Evolutionary conservation across 2,888 invertebrate genomes (phyloP).

Genomic region (Pristionchus mayeri): DNA sequence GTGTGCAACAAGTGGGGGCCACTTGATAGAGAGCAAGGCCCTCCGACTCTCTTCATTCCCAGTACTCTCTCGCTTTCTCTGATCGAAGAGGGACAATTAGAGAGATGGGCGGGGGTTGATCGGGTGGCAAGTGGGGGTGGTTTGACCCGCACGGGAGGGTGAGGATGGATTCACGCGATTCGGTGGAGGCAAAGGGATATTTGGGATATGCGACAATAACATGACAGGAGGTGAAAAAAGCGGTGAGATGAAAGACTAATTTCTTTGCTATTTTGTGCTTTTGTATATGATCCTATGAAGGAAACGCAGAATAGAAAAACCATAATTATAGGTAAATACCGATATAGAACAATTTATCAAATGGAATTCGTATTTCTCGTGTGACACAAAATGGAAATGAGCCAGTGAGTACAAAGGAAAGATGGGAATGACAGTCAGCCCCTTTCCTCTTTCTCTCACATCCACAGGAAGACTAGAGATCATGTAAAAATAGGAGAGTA

Average conservation of each 20-base stretch:
- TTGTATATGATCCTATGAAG: too few species aligned
- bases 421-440: background rate
- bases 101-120: background rate
- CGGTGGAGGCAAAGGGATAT: too few species aligned
- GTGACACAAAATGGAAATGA: constrained; percentile 6
- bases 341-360: too few species aligned
- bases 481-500: background rate
- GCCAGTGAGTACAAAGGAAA: background rate
- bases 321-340: too few species aligned
- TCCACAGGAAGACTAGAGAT: background rate
- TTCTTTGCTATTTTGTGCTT: too few species aligned
- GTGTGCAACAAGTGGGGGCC: constrained; percentile 20
- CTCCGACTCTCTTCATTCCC: background rate
- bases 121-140: constrained; percentile 11
- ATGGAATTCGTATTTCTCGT: too few species aligned
- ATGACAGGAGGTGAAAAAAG: too few species aligned
- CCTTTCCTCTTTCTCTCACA: background rate
- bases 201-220: too few species aligned
- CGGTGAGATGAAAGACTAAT: too few species aligned
- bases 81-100: background rate
- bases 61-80: background rate
- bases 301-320: too few species aligned
- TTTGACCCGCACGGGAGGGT: background rate
- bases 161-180: too few species aligned
- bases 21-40: background rate